phyloP scores from a whole-genome alignment of 1,140 invertebrate genomes.

The Helicoverpa zea region DNA sequence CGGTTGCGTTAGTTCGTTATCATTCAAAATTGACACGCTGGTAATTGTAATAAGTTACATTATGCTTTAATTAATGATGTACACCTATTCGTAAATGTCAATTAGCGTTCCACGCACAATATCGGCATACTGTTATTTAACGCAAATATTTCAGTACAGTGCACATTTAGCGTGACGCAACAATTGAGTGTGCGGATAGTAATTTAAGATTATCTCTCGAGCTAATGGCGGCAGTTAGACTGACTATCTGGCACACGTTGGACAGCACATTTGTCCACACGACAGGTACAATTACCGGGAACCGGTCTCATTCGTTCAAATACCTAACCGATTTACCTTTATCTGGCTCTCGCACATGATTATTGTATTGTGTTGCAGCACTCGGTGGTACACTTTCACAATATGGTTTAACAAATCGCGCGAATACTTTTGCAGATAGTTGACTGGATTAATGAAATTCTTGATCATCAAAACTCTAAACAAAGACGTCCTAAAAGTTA shows the following conservation, averaged over 20 bases:
- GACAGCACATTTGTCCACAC: slow-evolving; percentile 75
- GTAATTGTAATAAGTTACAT: slow-evolving; percentile 40
- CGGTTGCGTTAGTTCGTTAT: slow-evolving; percentile 32
- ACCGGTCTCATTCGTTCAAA: slow-evolving; percentile 79
- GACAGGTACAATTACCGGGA: slow-evolving; percentile 81
- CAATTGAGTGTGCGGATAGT: slow-evolving; percentile 60
- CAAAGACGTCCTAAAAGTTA: slow-evolving; percentile 61
- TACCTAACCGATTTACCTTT: slow-evolving; percentile 78
- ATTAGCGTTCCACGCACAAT: slow-evolving; percentile 19
- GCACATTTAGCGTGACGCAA: slow-evolving; percentile 47
- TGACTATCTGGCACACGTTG: slow-evolving; percentile 76
- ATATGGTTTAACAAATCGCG: background rate
- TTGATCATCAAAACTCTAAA: slow-evolving; percentile 55
- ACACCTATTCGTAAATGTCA: slow-evolving; percentile 31
- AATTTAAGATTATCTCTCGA: slow-evolving; percentile 77
- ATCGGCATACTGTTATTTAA: background rate
- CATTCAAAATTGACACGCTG: slow-evolving; percentile 32
- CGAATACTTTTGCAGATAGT: slow-evolving; percentile 31
- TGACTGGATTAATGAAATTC: slow-evolving; percentile 48
- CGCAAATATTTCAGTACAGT: slow-evolving; percentile 31
- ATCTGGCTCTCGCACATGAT: slow-evolving; percentile 49
- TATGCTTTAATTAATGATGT: slow-evolving; percentile 36
- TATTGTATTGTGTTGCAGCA: slow-evolving; percentile 40
- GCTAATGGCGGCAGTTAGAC: slow-evolving; percentile 79
- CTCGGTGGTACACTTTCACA: background rate